A percentile compares a stretch with the other conserved stretches of the same genome.
Conservation (phyloP, 1,140 invertebrate species). For the Amphibalanus amphitrite region DNA sequence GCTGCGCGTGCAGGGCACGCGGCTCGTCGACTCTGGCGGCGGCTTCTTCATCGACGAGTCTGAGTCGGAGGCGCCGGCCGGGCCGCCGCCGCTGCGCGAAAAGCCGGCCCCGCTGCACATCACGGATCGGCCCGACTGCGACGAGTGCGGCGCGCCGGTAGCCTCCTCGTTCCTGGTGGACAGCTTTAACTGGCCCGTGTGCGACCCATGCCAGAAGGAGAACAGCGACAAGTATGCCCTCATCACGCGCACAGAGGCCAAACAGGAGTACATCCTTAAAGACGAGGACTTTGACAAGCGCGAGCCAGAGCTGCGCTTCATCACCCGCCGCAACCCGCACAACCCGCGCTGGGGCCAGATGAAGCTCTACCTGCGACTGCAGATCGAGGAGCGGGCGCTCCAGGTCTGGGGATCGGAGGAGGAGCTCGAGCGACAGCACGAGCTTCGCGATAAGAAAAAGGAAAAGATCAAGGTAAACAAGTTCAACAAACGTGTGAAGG, state of each 20-base stretch:
- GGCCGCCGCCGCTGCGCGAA: constrained; percentile 45
- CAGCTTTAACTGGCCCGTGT: constrained; percentile 61
- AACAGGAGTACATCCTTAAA: constrained; percentile 74
- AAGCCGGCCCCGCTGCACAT: constrained; percentile 39
- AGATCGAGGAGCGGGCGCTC: constrained; percentile 65
- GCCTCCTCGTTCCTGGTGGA: constrained; percentile 65
- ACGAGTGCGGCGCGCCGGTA: constrained; percentile 61
- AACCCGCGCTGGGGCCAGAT: constrained; percentile 79
- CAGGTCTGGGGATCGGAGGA: constrained; percentile 71
- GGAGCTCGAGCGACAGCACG: constrained; percentile 47
- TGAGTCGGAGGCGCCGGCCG: constrained; percentile 39
- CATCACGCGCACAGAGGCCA: constrained; percentile 86
- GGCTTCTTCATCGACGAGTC: constrained; percentile 68
- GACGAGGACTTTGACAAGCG: constrained; percentile 83
- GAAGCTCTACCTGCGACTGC: constrained; percentile 74
- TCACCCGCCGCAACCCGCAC: constrained; percentile 83
- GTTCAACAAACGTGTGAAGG: constrained; percentile 26
- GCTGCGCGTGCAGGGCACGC: constrained; percentile 44
- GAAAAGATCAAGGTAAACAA: constrained; percentile 67
- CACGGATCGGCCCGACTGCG: constrained; percentile 46
- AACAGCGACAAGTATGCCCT: constrained; percentile 60
- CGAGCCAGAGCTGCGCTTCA: constrained; percentile 67
- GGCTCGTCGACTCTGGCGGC: constrained; percentile 63
- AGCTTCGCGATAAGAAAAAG: constrained; percentile 56
- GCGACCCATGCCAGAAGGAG: constrained; percentile 72